Percentiles rank a stretch among this genome's conserved stretches.
These are phyloP conservation scores for Campoletis raptor DNA, from an alignment of 2,888 invertebrate genomes.

Conservation along the genomic window DNA sequence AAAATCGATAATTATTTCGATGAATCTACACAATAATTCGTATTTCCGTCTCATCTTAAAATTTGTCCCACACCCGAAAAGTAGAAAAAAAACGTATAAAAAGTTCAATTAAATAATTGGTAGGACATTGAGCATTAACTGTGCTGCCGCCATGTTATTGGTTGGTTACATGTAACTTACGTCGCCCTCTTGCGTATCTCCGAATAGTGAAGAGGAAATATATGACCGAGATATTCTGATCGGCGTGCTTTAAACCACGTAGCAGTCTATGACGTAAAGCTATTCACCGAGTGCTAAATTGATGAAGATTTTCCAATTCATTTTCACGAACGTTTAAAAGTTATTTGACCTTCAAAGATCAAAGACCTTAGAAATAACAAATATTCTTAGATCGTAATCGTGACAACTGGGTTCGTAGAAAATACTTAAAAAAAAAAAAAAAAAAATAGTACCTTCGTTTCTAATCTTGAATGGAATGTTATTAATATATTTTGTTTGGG, in stretches of 20 bases:
- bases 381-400: not conserved
- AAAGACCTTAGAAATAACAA: not conserved
- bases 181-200: not conserved
- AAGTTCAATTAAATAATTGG: not conserved
- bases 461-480: not conserved
- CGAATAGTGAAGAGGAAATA: not conserved
- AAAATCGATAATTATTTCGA: not conserved
- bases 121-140: not conserved
- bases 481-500: no score
- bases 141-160: not conserved
- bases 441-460: not conserved
- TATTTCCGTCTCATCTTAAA: not conserved
- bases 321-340: not conserved
- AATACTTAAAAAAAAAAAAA: not conserved
- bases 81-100: not conserved
- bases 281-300: not conserved
- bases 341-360: not conserved
- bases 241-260: not conserved
- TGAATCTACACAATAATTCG: not conserved
- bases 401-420: not conserved
- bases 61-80: no score
- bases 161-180: not conserved
- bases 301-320: not conserved
- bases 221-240: slow-evolving; percentile 1
- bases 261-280: not conserved